Evolutionary conservation across 1,140 invertebrate species (phyloP), one percentile per base, ranked within the genome.

Genomic region (Drosophila kepulauana): DNA sequence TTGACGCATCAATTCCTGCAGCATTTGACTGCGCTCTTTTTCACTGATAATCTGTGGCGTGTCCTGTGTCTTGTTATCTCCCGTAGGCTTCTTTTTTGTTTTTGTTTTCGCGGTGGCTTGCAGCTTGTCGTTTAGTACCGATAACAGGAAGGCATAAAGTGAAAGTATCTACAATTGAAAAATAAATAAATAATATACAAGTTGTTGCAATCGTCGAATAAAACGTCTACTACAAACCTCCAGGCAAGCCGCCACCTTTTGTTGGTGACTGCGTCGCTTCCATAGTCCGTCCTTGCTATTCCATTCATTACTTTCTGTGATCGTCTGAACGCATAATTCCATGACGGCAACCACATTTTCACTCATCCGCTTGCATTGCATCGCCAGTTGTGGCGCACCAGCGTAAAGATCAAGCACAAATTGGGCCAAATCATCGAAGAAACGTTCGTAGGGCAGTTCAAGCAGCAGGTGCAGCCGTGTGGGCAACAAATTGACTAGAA

Each of bases 401-500:
- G 57, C 72, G 35, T 92, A 79, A 25, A 93, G 46, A 10, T 91
- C 74, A 1, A 91, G 72, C 0, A 92, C 78, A 56, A 93, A 62
- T 46, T 91, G 75, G 2, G 86, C 82, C 45, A 92, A 61, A 43
- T 82, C 78, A 62, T 79, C 77, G n/a, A 93, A 91, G 58, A 92
- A 91, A 2, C 76, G 72, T 49, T 93, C 86, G 64, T 93, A 93
- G 2, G 92, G 91, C 56, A 92, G 11, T 10, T 91, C 72, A 6
- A 93, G 66, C 10, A 92, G 68, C 38, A 86, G 54, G 74, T 85
- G 80, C 28, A 93, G 65, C 41, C 92, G 79, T 1, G 92, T 92
- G 51, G 92, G 92, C 56, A 93, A 76, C 46, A 93, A 78, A 75
- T 92, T 92, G 81, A 92, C 92, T 91, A 93, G 82, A 91, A 91